Evolutionary conservation across 2,888 invertebrate genomes (phyloP), one percentile per base, ranked within the genome.

Genomic region (Polyommatus iphigenia): DNA sequence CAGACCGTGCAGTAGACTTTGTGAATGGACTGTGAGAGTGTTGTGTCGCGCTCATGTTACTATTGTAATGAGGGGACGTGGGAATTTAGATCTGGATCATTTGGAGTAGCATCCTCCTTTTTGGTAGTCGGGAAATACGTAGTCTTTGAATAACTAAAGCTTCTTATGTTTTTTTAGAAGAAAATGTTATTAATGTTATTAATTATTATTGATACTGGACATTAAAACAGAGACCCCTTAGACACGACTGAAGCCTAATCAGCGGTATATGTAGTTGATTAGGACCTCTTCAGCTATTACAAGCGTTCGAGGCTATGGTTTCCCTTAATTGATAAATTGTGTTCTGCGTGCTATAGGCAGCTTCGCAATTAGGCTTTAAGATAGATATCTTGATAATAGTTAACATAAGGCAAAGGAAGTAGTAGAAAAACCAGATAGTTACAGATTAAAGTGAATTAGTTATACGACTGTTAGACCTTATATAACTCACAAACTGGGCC

Each of bases 11-110:
- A 67, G 67, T 67, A 67, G 67, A 67, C 67, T 83, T 82, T 84
- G 83, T 82, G 86, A 87, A 89, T 88, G 85, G 86, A 87, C 87
- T 87, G 89, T 90, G 88, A 85, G 88, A 87, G 83, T 85, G 84
- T 83, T 81, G 78, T 80, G 78, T 78, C 80, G 82, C 80, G 81
- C 81, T 81, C 82, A 82, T 81, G 81, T 78, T 77, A 62, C 78
- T 79, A 81, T 81, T 82, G 81, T 79, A 62, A 75, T 72, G 71
- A 79, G 79, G 46, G 80, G 80, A 81, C 82, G 84, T 83, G 84
- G 81, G 82, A 83, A 79, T 79, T 79, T 36, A 79, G 80, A 82
- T 81, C 80, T 80, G 80, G 80, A 81, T 81, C 81, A 76, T 24
- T 78, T 76, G 73, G 46, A 73, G 50, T 76, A 20, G 62, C 62